Conservation (phyloP, 2,888 invertebrate genomes). For the Bruchidius siliquastri region DNA sequence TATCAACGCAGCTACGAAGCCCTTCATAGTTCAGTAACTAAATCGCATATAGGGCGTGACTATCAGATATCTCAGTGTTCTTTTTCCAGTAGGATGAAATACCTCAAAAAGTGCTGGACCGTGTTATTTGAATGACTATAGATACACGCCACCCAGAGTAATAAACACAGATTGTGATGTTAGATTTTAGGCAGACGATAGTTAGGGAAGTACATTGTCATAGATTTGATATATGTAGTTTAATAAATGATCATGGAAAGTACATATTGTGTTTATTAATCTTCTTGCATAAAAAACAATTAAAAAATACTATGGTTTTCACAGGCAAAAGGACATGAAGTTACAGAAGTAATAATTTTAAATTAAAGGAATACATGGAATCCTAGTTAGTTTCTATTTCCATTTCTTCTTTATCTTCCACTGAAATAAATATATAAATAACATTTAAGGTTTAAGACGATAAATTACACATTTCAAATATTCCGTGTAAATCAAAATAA, state of each 20-base stretch:
- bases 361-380: background rate
- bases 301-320: background rate
- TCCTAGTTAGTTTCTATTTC: slow-evolving; percentile 23
- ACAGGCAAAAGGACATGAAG: background rate
- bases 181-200: background rate
- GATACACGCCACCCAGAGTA: no score
- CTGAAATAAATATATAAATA: slow-evolving; percentile 18
- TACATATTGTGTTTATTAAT: background rate
- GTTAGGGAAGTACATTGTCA: background rate
- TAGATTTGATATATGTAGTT: background rate
- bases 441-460: no score
- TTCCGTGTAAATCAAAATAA: no score
- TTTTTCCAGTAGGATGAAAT: background rate
- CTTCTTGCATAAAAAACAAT: background rate
- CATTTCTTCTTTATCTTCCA: slow-evolving; percentile 30
- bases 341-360: background rate
- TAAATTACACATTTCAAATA: no score
- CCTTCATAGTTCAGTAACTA: no score
- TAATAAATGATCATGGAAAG: background rate
- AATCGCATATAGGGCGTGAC: no score
- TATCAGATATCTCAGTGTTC: background rate
- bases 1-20: no score
- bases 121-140: no score
- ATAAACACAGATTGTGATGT: background rate
- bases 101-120: no score